These are phyloP conservation scores for Halictus rubicundus DNA, from an alignment of 1,140 invertebrate genomes.

Conservation along the genomic window DNA sequence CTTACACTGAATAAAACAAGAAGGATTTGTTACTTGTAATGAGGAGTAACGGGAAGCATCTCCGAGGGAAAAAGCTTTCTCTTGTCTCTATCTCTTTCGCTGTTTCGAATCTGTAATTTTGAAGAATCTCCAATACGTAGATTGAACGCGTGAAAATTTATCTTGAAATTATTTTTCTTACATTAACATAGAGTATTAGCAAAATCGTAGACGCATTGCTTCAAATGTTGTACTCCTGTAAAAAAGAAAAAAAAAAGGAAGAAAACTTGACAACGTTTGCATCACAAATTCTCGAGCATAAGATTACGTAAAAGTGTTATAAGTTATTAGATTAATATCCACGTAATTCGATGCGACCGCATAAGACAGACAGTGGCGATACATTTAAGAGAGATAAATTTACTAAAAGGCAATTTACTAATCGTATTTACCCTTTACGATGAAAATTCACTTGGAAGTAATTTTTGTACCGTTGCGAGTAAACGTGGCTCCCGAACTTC, in stretches of 20 bases:
- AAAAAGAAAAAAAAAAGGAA: too few relatives aligned
- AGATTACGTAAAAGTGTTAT: background rate
- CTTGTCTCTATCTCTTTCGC: background rate
- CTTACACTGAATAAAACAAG: too few relatives aligned
- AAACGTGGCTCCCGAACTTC: background rate
- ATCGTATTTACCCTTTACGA: too few relatives aligned
- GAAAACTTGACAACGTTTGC: background rate
- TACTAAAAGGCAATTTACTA: too few relatives aligned
- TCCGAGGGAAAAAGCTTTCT: background rate
- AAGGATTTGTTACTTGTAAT: too few relatives aligned
- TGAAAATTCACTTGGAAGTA: background rate
- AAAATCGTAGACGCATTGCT: too few relatives aligned
- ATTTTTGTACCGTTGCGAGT: background rate
- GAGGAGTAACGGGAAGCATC: background rate
- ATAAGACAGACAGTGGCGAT: background rate
- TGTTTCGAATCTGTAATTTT: background rate
- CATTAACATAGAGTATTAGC: background rate
- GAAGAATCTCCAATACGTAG: background rate
- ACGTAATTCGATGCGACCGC: background rate
- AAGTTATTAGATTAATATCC: background rate
- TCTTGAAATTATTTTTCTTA: background rate
- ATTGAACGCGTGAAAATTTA: background rate
- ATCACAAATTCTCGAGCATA: background rate
- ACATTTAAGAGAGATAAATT: too few relatives aligned
- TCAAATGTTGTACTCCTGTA: too few relatives aligned